Percentiles rank a stretch among this genome's conserved stretches.
These are phyloP conservation scores for Lethenteron reissneri DNA, from an alignment of 2,113 vertebrate genomes.

Conservation along the genomic window DNA sequence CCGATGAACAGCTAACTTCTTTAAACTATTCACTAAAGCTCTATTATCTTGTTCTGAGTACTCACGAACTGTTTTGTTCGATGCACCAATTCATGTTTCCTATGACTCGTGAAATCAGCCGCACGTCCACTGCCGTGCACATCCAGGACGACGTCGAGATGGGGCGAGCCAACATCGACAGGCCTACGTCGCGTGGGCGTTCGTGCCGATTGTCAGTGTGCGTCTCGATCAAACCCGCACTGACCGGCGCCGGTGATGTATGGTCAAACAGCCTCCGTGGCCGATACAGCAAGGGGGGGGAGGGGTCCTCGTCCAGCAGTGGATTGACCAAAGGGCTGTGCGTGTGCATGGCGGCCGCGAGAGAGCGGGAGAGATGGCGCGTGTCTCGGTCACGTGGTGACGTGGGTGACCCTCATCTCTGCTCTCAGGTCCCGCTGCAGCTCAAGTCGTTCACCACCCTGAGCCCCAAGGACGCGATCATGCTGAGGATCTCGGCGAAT, in stretches of 20 bases:
- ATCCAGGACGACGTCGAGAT: no score
- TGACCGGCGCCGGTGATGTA: not conserved
- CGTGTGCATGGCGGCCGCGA: conserved; percentile 9
- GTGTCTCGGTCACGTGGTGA: conserved; percentile 9
- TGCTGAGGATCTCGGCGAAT: conserved; percentile 25
- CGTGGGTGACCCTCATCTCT: conserved; percentile 6
- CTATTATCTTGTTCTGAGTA: no score
- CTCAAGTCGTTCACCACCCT: conserved; percentile 49
- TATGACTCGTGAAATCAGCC: no score
- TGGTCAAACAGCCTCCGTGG: not conserved
- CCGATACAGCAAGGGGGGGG: conserved; percentile 9
- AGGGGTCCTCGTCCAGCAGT: conserved; percentile 13
- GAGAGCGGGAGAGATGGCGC: conserved; percentile 11
- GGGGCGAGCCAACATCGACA: no score
- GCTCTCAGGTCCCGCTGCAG: conserved; percentile 51
- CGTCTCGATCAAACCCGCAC: no score
- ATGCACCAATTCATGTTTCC: no score
- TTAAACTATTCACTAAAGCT: no score
- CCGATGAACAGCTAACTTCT: no score
- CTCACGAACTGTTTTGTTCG: no score
- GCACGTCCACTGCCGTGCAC: no score
- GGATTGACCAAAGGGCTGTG: conserved; percentile 12
- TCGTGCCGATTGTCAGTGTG: no score
- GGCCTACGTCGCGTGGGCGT: no score
- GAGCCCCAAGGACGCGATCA: conserved; percentile 52